Evolutionary conservation across 2,888 invertebrate species (phyloP).

Genomic region (Pandemis cinnamomeana): DNA sequence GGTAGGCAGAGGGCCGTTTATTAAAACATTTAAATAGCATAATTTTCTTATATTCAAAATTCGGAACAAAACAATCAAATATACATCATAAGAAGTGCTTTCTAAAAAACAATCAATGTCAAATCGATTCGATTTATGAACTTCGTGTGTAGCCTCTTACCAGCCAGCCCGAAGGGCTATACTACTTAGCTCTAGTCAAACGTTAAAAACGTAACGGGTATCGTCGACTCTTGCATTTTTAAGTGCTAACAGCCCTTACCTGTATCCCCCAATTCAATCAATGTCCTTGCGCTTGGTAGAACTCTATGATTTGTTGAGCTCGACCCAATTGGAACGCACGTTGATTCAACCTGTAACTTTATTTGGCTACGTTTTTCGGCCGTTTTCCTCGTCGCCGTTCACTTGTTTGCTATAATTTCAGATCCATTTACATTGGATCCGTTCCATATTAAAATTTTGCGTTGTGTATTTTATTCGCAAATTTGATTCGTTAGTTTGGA

Average conservation of each 20-base stretch:
- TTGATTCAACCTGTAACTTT: conserved; percentile 26
- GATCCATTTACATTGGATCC: not conserved
- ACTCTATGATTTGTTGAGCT: conserved; percentile 25
- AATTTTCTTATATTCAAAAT: no score
- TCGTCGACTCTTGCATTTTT: not conserved
- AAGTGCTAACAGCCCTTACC: not conserved
- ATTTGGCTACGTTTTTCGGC: conserved; percentile 13
- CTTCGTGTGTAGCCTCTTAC: no score
- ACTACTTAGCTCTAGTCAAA: not conserved
- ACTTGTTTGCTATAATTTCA: conserved; percentile 9
- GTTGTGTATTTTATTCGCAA: not conserved
- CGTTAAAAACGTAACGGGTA: not conserved
- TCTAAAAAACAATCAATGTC: no score
- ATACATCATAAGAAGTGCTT: no score
- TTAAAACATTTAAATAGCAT: no score
- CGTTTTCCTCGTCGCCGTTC: conserved; percentile 2
- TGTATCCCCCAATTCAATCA: conserved; percentile 35
- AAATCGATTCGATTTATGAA: no score
- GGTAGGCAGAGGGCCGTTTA: no score
- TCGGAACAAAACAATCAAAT: no score
- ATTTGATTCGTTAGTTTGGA: not conserved
- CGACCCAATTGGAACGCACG: conserved; percentile 13
- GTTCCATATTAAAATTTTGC: not conserved
- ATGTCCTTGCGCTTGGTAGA: conserved; percentile 20
- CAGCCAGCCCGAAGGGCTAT: not conserved